Evolutionary conservation across 2,113 vertebrate genomes (phyloP), one percentile per base, ranked within the genome.

Genomic region (Balaenoptera acutorostrata): DNA sequence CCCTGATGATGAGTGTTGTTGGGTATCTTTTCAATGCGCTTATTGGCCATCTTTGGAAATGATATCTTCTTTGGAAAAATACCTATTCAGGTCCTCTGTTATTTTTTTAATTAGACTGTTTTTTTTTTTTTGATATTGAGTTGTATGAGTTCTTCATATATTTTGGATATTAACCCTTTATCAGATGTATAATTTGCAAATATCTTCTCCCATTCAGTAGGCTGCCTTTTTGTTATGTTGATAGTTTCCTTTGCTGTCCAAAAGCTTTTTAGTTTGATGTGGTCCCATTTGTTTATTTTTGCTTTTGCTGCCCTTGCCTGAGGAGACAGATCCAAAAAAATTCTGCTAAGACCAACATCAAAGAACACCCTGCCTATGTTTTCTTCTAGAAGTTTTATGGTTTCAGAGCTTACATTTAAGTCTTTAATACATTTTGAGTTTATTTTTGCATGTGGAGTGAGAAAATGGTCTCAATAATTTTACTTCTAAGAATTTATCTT

Each of bases 401-500:
- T 78, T 55, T 78, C 75, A 78, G 49, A 55, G 46, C 11, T 57
- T 80, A 80, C 77, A 80, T 27, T 23, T 80, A 57, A 57, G 23
- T 78, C 49, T 55, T 78, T n/a, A 36, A 57, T 25, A 80, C n/a
- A 27, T 57, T 80, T 80, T 80, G n/a, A 57, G 77, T 80, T 80
- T 57, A 57, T n/a, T 36, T 80, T 36, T 80, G n/a, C 7, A 14
- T 80, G 52, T 57, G n/a, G 77, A 23, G 49, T 80, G 33, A 80
- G 23, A 57, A 80, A 80, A 36, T 57, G 52, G n/a, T 80, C 49
- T 49, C 33, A 74, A 44, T 46, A 69, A 87, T 87, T 63, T 96
- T 83, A 57, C n/a, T 61, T 96, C 29, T 61, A 95, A 91, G 44
- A 55, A 88, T 96, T 84, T 93, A 95, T 46, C 41, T 63, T 95